Evolutionary conservation across 2,888 invertebrate species (phyloP), one percentile per base, ranked within the genome.

Genomic region (Exephanes ischioxanthus): DNA sequence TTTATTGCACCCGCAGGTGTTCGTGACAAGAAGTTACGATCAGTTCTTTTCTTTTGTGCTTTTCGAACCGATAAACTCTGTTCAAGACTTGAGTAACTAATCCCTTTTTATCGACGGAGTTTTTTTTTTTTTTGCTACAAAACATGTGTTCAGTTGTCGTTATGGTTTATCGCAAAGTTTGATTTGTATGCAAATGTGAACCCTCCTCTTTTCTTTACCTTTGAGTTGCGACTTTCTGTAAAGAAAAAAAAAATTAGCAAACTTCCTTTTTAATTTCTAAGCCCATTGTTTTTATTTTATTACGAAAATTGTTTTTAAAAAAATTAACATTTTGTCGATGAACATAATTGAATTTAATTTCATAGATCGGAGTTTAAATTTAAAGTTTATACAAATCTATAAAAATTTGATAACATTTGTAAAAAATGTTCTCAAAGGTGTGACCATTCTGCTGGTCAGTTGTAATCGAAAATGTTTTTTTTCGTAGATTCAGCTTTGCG

Each of bases 1-100:
- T 22, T 83, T 72, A 55, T 66, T 19, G 22, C 30, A 30, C 30
- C 9, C 51, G 70, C 68, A 71, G 53, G 30, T 80, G 66, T 63
- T 68, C 14, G 61, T 48, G 2, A n/a, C 3, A 41, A 71, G n/a
- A 37, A 30, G 14, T 55, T 55, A 33, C 45, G n/a, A 63, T 2
- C 22, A n/a, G 33, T 7, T 33, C 4, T 33, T 3, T 37, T 37
- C 37, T 11, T 37, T 16, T 45, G 6, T n/a, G 55, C 19, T 19
- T 53, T 53, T 53, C n/a, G 53, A 53, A 22, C 22, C 3, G n/a
- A 55, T 30, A 63, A 70, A 19, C 16, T 37, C 11, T 51, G 48
- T 14, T 37, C 11, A 55, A 22, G 19, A 9, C 9, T 70, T 16
- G 22, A 48, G 48, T 48, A 26, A 48, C 45, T 48, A 4, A 48